Conservation (phyloP, 2,113 vertebrate species). For the Hystrix cristata region DNA sequence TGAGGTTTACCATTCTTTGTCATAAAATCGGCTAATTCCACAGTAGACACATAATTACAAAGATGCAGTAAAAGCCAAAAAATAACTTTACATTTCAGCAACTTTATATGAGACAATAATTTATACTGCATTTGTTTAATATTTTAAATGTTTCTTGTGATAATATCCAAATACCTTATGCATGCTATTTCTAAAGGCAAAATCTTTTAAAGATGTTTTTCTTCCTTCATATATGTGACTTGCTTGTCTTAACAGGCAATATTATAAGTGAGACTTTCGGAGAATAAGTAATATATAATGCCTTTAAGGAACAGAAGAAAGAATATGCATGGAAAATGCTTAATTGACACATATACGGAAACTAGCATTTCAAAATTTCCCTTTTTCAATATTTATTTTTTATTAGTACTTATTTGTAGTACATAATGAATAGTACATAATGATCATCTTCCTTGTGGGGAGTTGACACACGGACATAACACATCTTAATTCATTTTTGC, state of each 20-base stretch:
- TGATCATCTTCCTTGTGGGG: too few species aligned
- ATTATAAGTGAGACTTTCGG: neutral
- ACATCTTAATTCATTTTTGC: too few species aligned
- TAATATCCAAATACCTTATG: neutral
- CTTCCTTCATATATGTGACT: neutral
- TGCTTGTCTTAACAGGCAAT: neutral
- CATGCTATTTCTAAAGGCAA: neutral
- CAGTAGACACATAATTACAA: neutral
- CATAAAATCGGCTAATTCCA: conserved; percentile 10
- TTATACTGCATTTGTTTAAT: neutral
- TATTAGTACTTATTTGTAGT: neutral
- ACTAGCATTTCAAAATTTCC: neutral
- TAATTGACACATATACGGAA: neutral
- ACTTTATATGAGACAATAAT: neutral
- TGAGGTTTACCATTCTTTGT: conserved; percentile 17
- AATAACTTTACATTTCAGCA: neutral
- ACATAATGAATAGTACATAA: too few species aligned
- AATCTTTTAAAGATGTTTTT: neutral
- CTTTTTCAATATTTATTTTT: neutral
- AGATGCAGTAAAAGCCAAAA: neutral
- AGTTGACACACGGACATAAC: too few species aligned
- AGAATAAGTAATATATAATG: neutral
- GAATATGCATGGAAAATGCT: neutral
- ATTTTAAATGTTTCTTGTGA: neutral
- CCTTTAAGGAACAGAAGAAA: neutral